Base-by-base conservation (phyloP, 2,888 invertebrate genomes). In the Tetheella fluctuosa region DNA sequence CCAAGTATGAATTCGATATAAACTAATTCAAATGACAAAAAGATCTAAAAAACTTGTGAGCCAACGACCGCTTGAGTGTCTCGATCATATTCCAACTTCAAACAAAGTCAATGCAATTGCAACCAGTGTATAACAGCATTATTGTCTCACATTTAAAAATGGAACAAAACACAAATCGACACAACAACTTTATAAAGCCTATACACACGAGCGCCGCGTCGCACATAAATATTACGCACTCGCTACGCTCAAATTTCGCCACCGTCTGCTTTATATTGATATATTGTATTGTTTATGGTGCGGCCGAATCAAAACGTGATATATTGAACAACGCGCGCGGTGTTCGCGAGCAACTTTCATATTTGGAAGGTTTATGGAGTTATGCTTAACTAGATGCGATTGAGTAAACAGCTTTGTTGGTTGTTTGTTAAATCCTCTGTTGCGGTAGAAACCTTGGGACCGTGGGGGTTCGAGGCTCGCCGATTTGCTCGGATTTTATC, bases 201-300 rank as follows among this genome's bases (percentile, higher is more conserved):
- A 61, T 62, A 69, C 67, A 73, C 76, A 77, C 71, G 70, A 66
- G 70, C 70, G 72, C 48, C 73, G 73, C 72, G 71, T 77, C 76
- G 78, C 83, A 83, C 89, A 89, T 89, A 91, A 89, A 90, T 89
- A 90, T 88, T 79, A 90, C 90, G 87, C 89, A 90, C 90, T 88
- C 88, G 89, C 84, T 89, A 86, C 87, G 90, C 86, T 91, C 87
- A 91, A 91, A 92, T 92, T 93, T 92, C 91, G 90, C 92, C 91
- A 91, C 93, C 92, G 92, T 92, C 90, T 91, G 91, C 90, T 88
- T 89, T 89, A 91, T 91, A 91, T 91, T 93, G 93, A 93, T 93
- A 93, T 91, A 93, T 93, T 90, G 92, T 93, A 91, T 92, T 93
- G 92, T 93, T 93, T 93, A 93, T 92, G 89, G 92, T 88, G 86